phyloP scores from a whole-genome alignment of 2,888 invertebrate species.

The Tanytarsus gracilentus region DNA sequence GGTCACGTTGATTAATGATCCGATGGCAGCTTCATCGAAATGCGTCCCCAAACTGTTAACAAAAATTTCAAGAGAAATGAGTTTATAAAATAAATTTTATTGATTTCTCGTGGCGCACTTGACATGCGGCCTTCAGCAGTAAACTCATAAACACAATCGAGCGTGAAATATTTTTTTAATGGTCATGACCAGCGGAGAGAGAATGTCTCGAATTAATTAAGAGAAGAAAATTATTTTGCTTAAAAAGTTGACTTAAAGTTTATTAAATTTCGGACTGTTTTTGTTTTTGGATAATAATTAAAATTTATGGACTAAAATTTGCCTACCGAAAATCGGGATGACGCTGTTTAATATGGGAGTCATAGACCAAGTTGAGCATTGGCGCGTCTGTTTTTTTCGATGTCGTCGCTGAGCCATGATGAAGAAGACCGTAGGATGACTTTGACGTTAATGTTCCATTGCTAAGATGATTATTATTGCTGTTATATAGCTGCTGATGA shows the following conservation, averaged over 20 bases:
- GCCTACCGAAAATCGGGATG: constrained; percentile 48
- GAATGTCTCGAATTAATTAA: too few species aligned
- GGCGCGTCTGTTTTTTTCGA: constrained; percentile 52
- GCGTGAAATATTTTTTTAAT: too few species aligned
- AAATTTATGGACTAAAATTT: background rate
- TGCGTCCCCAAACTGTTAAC: constrained; percentile 54
- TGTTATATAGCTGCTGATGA: background rate
- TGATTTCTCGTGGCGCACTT: background rate
- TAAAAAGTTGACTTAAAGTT: too few species aligned
- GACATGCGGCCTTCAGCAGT: background rate
- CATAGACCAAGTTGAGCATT: constrained; percentile 65
- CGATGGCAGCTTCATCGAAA: constrained; percentile 51
- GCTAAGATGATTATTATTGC: constrained; percentile 12
- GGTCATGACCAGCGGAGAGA: too few species aligned
- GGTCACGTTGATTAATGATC: constrained; percentile 59
- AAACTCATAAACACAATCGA: background rate
- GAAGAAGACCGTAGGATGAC: background rate
- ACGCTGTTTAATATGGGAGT: constrained; percentile 61
- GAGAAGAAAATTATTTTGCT: too few species aligned
- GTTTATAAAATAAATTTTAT: constrained; percentile 11
- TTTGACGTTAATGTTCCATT: constrained; percentile 16
- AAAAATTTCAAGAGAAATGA: constrained; percentile 20
- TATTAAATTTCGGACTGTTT: too few species aligned
- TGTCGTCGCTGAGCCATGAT: background rate
- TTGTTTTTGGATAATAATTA: background rate